Base-by-base conservation (phyloP, 2,113 vertebrate species). In the Hippocampus mohnikei region DNA sequence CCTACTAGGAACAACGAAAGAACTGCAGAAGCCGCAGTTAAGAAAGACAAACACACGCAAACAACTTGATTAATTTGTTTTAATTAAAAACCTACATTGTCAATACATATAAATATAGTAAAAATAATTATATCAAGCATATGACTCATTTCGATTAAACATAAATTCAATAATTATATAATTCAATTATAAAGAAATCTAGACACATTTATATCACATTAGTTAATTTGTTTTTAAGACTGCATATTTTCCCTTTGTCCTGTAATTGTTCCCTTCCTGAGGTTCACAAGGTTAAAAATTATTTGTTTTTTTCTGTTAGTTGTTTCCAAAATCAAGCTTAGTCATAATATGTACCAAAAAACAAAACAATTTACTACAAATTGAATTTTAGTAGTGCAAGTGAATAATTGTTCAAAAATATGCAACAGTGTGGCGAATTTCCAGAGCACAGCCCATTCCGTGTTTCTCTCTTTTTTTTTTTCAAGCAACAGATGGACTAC, bases 41-140 rank as follows among this genome's bases (percentile, higher is more conserved):
- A 23, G 8, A 10, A 9, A 8, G 20, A 53, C 20, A 21, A 8
- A 53, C 8, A 53, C 20, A 55, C 8, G 8, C 20, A 11, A 55
- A 42, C 7, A 15, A 2, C 13, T 58, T 0, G 42, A 53, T 46
- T 40, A 0, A 63, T 48, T 5, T 33, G 41, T 69, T 85, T 79
- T 74, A 75, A 80, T 85, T 8, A 16, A n/a, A n/a, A 58, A 44
- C 78, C 64, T 66, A 80, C 65, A 82, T 82, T 33, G 13, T 37
- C 6, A 79, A 71, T 33, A 75, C 41, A 67, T 60, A 18, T 8
- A 33, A 37, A 67, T 21, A 79, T 25, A 78, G 40, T 68, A 50
- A 58, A 70, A 72, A 73, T 23, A 69, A 21, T 66, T 27, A 65
- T 3, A 25, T 23, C 2, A 65, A 33, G 25, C 1, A 70, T 37